These are phyloP conservation scores for Cercopithecus mona DNA, from an alignment of 2,113 vertebrate species.

Conservation along the genomic window DNA sequence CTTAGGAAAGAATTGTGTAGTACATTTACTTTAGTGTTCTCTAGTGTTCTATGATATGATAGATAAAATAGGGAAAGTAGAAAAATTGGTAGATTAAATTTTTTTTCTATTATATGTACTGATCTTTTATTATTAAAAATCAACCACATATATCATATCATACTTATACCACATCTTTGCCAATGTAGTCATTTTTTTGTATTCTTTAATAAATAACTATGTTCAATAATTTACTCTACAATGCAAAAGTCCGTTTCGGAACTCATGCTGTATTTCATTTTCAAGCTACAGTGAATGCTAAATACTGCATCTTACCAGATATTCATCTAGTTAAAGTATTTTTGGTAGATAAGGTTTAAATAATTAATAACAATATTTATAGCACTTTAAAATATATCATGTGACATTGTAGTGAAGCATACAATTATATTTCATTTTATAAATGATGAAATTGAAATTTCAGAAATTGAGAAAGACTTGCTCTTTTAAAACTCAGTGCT, in stretches of 20 bases:
- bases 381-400: background rate
- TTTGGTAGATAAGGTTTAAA: background rate
- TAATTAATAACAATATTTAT: conserved; percentile 3
- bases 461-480: background rate
- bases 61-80: background rate
- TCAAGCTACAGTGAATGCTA: background rate
- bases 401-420: background rate
- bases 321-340: background rate
- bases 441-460: background rate
- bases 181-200: background rate
- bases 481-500: background rate
- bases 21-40: background rate
- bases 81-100: background rate
- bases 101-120: background rate
- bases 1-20: background rate
- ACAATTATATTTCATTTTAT: background rate
- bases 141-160: background rate
- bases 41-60: background rate
- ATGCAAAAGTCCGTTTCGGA: background rate
- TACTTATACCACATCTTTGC: background rate
- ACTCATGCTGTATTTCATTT: background rate
- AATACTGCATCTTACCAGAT: background rate
- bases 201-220: background rate
- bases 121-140: background rate
- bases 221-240: background rate